Evolutionary conservation across 1,140 invertebrate genomes (phyloP).

Genomic region (Scylla paramamosain): DNA sequence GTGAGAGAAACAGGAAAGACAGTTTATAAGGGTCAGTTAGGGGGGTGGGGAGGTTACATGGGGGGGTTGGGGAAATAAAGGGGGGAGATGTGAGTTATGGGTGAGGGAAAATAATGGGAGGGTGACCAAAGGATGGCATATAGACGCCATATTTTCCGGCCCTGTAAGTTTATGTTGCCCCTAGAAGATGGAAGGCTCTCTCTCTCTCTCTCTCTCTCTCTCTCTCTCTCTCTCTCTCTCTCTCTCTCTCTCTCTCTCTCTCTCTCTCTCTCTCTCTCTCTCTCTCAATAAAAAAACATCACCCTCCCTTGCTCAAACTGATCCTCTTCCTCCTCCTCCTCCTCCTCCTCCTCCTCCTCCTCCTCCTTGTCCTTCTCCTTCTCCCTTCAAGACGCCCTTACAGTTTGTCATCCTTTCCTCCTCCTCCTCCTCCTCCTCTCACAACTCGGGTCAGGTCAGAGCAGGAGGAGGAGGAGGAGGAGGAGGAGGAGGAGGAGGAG

Average conservation of each 20-base stretch:
- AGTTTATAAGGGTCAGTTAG: too few relatives aligned
- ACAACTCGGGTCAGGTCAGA: too few relatives aligned
- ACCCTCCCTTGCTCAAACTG: background rate
- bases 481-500: too few relatives aligned
- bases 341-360: background rate
- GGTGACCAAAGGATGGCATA: too few relatives aligned
- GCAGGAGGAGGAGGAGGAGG: too few relatives aligned
- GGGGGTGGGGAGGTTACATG: too few relatives aligned
- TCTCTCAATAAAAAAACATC: background rate
- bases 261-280: background rate
- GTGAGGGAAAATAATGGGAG: background rate
- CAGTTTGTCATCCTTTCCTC: background rate
- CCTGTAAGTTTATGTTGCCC: conserved; percentile 11
- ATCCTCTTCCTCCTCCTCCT: background rate
- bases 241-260: background rate
- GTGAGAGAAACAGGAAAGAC: too few relatives aligned
- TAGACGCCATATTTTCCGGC: too few relatives aligned
- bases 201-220: background rate
- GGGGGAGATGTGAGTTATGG: background rate
- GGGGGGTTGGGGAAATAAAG: too few relatives aligned
- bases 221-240: conserved; percentile 4
- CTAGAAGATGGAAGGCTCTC: background rate
- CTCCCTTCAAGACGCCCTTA: background rate
- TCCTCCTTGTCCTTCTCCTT: background rate
- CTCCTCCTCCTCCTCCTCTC: conserved; percentile 1